A percentile compares a stretch with the other conserved stretches of the same genome.
Evolutionary conservation across 2,888 invertebrate genomes (phyloP).

Genomic region (Balanococcus diminutus): DNA sequence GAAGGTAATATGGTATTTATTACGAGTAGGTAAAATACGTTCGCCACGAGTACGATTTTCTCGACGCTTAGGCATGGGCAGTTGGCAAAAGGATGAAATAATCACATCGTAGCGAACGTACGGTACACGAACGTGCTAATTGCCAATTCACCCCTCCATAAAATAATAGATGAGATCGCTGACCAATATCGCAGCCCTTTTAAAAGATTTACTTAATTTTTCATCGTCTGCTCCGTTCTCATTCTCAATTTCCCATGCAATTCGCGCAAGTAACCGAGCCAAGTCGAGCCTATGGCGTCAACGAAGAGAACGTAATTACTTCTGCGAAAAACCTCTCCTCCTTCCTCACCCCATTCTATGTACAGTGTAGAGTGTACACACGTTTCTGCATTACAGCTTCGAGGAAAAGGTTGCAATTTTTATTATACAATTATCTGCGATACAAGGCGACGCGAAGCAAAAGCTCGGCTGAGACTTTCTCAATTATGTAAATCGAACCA

Average conservation of each 20-base stretch:
- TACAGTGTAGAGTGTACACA: too few relatives aligned
- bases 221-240: too few relatives aligned
- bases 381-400: too few relatives aligned
- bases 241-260: too few relatives aligned
- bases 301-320: neutral
- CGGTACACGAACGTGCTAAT: neutral
- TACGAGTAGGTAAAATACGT: neutral
- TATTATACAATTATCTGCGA: too few relatives aligned
- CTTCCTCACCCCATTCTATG: neutral
- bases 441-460: neutral
- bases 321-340: neutral
- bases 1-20: slow-evolving; percentile 3
- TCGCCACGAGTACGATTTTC: neutral
- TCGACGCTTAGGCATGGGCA: neutral
- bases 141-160: neutral
- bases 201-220: neutral
- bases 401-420: neutral
- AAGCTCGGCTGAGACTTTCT: neutral
- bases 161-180: neutral
- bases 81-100: neutral
- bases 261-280: too few relatives aligned
- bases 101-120: neutral
- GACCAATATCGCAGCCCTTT: neutral
- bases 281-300: too few relatives aligned
- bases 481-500: neutral